Evolutionary conservation across 2,113 vertebrate species (phyloP).

Genomic region (Pseudorasbora parva): DNA sequence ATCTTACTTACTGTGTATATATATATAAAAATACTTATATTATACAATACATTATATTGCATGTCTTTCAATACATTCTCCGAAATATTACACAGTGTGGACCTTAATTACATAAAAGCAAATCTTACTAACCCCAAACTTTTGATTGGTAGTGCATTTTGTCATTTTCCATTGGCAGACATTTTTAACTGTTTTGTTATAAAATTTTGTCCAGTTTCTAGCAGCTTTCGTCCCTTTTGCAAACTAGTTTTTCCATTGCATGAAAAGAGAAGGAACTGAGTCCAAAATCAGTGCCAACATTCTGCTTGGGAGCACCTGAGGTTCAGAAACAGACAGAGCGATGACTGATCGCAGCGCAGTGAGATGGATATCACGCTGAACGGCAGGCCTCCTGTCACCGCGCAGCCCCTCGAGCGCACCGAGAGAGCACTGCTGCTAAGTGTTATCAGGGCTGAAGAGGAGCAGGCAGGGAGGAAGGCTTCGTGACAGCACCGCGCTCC

Average conservation of each 20-base stretch:
- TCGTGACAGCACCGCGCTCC: slow-evolving; percentile 1
- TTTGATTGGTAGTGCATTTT: not conserved
- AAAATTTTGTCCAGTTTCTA: not conserved
- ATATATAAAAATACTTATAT: too few relatives aligned
- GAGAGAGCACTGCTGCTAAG: slow-evolving; percentile 1
- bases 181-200: not conserved
- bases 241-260: not conserved
- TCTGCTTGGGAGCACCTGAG: slow-evolving; percentile 25
- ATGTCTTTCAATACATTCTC: too few relatives aligned
- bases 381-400: slow-evolving; percentile 28
- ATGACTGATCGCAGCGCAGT: slow-evolving; percentile 23
- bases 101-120: not conserved
- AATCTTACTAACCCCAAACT: not conserved
- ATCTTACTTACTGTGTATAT: too few relatives aligned
- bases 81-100: too few relatives aligned
- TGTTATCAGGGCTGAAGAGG: slow-evolving; percentile 31
- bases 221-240: not conserved
- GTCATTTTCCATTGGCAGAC: not conserved
- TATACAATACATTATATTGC: too few relatives aligned
- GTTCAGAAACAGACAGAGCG: slow-evolving; percentile 15
- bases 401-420: not conserved
- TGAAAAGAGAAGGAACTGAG: slow-evolving; percentile 15
- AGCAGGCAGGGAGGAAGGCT: slow-evolving; percentile 24
- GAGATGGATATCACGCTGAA: slow-evolving; percentile 28
- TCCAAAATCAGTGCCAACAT: slow-evolving; percentile 18